Conservation (phyloP, 2,113 vertebrate species). For the Chaenogobius annularis region DNA sequence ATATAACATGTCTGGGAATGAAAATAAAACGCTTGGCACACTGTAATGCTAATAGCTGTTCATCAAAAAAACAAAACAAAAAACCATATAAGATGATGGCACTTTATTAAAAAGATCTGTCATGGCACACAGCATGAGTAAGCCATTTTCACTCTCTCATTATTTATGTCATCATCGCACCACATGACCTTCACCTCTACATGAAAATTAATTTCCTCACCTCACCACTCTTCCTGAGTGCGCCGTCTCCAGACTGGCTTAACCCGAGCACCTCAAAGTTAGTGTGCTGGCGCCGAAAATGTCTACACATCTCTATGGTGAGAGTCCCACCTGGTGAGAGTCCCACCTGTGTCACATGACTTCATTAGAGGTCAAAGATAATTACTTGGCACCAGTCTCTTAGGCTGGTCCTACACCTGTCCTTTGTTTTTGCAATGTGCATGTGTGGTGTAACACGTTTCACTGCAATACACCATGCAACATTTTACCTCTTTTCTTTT, state of each 20-base stretch:
- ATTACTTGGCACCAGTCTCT: neutral
- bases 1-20: slow-evolving; percentile 1
- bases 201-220: slow-evolving; percentile 47
- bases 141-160: slow-evolving; percentile 32
- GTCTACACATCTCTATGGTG: neutral
- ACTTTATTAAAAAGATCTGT: slow-evolving; percentile 23
- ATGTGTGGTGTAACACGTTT: neutral
- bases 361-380: slow-evolving; percentile 2
- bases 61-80: neutral
- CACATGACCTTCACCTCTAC: slow-evolving; percentile 43
- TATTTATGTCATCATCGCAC: slow-evolving; percentile 50
- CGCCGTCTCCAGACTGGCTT: slow-evolving; percentile 18
- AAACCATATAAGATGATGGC: neutral
- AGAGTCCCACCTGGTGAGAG: neutral
- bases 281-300: neutral
- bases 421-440: neutral
- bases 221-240: slow-evolving; percentile 21
- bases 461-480: neutral
- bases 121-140: slow-evolving; percentile 2
- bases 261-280: slow-evolving; percentile 22
- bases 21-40: neutral
- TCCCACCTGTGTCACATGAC: neutral
- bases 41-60: neutral
- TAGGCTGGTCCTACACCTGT: neutral
- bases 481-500: neutral